Evolutionary conservation across 2,113 vertebrate species (phyloP).

Genomic region (Aspiorhynchus laticeps): DNA sequence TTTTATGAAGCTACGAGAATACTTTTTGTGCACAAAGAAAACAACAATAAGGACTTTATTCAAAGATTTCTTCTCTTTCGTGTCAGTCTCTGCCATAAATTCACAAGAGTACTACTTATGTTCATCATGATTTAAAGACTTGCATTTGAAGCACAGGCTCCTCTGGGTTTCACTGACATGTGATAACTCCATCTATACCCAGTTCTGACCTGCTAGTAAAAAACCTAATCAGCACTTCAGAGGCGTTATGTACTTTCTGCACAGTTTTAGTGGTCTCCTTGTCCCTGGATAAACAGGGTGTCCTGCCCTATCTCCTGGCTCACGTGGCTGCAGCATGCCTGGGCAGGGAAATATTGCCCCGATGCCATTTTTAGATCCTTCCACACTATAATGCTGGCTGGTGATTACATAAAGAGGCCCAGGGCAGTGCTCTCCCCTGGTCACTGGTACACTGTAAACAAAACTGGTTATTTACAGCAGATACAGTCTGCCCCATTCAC

Average conservation of each 20-base stretch:
- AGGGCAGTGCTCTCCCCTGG: not conserved
- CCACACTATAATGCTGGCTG: not conserved
- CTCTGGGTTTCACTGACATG: not conserved
- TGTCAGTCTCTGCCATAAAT: no score
- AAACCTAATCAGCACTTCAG: constrained; percentile 28
- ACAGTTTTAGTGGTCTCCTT: not conserved
- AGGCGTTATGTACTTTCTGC: not conserved
- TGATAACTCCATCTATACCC: not conserved
- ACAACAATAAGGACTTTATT: no score
- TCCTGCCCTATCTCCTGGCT: constrained; percentile 42
- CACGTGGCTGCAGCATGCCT: constrained; percentile 45
- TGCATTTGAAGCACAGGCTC: not conserved
- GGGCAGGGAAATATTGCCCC: constrained; percentile 15
- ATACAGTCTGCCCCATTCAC: not conserved
- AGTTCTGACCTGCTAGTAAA: not conserved
- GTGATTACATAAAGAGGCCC: constrained; percentile 50
- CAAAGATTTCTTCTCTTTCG: no score
- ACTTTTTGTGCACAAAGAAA: no score
- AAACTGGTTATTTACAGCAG: constrained; percentile 4
- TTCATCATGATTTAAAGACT: not conserved
- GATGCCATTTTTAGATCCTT: constrained; percentile 59
- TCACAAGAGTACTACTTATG: not conserved
- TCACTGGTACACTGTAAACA: constrained; percentile 14
- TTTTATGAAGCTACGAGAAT: no score
- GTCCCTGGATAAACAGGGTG: not conserved